A percentile compares a stretch with the other conserved stretches of the same genome.
phyloP scores from a whole-genome alignment of 2,113 vertebrate species.

The Rhadina sibilatrix region DNA sequence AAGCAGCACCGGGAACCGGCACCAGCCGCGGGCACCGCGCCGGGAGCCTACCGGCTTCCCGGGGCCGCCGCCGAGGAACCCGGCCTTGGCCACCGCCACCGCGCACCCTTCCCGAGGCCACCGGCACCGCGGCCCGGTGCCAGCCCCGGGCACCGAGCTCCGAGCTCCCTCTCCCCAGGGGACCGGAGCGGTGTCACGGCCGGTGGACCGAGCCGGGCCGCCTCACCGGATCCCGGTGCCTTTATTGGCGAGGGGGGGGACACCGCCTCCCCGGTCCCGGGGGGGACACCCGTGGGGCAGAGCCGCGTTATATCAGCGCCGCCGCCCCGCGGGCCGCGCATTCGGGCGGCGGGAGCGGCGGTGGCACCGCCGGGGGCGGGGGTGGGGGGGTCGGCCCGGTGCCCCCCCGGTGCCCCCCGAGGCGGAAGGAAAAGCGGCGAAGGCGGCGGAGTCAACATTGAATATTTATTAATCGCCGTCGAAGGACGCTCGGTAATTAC shows the following conservation, averaged over 20 bases:
- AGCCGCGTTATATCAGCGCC: constrained; percentile 22
- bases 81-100: not conserved
- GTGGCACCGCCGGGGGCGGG: not conserved
- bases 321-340: constrained; percentile 2
- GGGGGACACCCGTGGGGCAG: constrained; percentile 38
- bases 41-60: not conserved
- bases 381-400: not conserved
- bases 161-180: not conserved
- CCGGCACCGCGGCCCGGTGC: not conserved
- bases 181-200: not conserved
- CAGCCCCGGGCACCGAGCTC: not conserved
- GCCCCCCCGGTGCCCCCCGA: not conserved
- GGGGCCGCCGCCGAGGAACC: not conserved
- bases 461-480: constrained; percentile 74
- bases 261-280: constrained; percentile 38
- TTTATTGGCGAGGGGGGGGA: not conserved
- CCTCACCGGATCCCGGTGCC: not conserved
- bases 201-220: not conserved
- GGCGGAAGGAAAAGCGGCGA: constrained; percentile 46
- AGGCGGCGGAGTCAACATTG: constrained; percentile 58
- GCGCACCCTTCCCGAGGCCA: not conserved
- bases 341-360: not conserved
- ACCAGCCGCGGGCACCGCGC: not conserved
- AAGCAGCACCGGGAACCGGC: not conserved
- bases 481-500: constrained; percentile 68